Conservation (phyloP, 1,140 invertebrate genomes). For the Pomacea maculata region DNA sequence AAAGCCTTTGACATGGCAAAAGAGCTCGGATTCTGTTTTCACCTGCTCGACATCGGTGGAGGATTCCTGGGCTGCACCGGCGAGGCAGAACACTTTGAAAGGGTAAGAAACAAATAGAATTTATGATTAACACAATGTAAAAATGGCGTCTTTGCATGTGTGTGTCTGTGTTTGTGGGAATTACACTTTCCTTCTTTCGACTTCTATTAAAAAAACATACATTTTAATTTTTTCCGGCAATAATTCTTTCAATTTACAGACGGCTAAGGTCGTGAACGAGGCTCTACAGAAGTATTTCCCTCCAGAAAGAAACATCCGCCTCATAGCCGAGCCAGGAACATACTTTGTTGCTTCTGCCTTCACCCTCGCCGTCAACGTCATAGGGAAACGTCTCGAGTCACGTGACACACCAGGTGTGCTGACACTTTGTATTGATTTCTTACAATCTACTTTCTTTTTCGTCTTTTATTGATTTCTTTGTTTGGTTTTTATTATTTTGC, state of each 20-base stretch:
- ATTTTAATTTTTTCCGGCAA: not conserved
- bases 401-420: constrained; percentile 60
- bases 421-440: no score
- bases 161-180: no score
- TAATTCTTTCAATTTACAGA: constrained; percentile 34
- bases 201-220: no score
- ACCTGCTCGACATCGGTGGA: constrained; percentile 68
- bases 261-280: constrained; percentile 53
- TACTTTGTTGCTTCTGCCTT: constrained; percentile 92
- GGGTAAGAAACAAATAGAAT: constrained; percentile 44
- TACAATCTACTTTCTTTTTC: no score
- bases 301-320: constrained; percentile 74
- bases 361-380: constrained; percentile 87
- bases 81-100: constrained; percentile 59
- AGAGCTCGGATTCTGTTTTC: constrained; percentile 64
- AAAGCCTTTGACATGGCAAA: constrained; percentile 64
- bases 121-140: no score
- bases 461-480: no score
- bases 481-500: no score
- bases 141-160: no score
- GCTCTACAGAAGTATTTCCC: constrained; percentile 86
- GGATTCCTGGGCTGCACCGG: constrained; percentile 66
- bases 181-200: no score
- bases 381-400: constrained; percentile 78
- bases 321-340: constrained; percentile 96